phyloP scores from a whole-genome alignment of 2,797 vertebrate genomes.

The Euphonia xanthogaster region DNA sequence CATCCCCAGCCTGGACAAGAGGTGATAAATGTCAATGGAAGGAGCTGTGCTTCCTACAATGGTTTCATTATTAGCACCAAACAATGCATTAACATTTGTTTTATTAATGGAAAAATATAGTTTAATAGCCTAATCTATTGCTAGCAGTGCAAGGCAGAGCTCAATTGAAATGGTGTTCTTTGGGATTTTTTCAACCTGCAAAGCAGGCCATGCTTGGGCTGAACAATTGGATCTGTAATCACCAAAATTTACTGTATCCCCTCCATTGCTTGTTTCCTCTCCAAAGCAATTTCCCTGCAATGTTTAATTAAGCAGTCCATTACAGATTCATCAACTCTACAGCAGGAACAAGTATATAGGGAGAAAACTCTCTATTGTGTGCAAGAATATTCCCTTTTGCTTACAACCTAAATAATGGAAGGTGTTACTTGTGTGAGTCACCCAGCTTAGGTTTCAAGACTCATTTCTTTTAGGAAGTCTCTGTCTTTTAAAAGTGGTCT shows the following conservation, averaged over 20 bases:
- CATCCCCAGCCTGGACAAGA: neutral
- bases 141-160: neutral
- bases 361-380: neutral
- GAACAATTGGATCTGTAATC: neutral
- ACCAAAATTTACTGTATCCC: neutral
- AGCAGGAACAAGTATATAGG: neutral
- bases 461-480: neutral
- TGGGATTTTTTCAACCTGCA: neutral
- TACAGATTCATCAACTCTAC: neutral
- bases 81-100: conserved; percentile 31
- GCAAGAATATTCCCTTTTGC: neutral
- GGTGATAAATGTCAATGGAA: conserved; percentile 3
- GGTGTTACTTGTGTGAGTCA: neutral
- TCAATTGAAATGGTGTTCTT: conserved; percentile 17
- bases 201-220: neutral
- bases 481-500: neutral
- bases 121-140: neutral
- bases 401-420: neutral
- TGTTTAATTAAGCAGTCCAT: conserved; percentile 25
- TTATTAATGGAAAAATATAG: conserved; percentile 45
- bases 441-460: neutral
- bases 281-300: neutral
- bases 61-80: conserved; percentile 38
- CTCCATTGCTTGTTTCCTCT: neutral
- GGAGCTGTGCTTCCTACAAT: neutral